Evolutionary conservation across 2,797 vertebrate genomes (phyloP), one percentile per base, ranked within the genome.

Genomic region (Triplophysa yarkandensis): DNA sequence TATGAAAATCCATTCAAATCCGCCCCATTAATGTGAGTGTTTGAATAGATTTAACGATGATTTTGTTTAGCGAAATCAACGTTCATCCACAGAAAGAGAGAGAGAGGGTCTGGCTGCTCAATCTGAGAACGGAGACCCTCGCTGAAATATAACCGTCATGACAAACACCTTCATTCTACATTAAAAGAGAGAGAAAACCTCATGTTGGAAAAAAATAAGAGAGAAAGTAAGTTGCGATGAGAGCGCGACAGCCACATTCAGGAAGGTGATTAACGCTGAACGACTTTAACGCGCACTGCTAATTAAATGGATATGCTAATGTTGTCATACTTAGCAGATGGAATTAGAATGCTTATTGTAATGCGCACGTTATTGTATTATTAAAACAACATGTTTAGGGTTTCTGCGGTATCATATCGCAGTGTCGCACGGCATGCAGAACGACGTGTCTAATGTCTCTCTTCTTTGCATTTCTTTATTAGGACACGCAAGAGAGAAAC

Each of bases 301-400:
- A 98, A 99, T 99, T 98, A 99, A 98, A 95, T 93, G 95, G 93
- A 94, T 97, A 98, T 98, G 96, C 95, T 96, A 98, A 98, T 98
- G 96, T 95, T 95, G 96, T 97, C 95, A 96, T 96, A 95, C 94
- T 96, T 96, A 97, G 96, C 95, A 97, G 96, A 98, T 96, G 94
- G 95, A 96, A 96, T 96, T 97, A 94, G 95, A 97, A 97, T 93
- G 95, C 95, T 97, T 98, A 97, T 95, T 98, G 94, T 96, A 97
- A 97, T 95, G 95, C 93, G 94, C 95, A 94, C 95, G 96, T 98
- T 97, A 95, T 94, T 93, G 94, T 95, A 94, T 94, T 93, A 95
- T 94, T 94, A 90, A 95, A 93, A 95, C 91, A 92, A 93, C 94
- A 94, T 90, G 91, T 90, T 92, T 91, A 91, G 91, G 90, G 92